Evolutionary conservation across 2,888 invertebrate species (phyloP), one percentile per base, ranked within the genome.

Genomic region (Drosophila limbata): DNA sequence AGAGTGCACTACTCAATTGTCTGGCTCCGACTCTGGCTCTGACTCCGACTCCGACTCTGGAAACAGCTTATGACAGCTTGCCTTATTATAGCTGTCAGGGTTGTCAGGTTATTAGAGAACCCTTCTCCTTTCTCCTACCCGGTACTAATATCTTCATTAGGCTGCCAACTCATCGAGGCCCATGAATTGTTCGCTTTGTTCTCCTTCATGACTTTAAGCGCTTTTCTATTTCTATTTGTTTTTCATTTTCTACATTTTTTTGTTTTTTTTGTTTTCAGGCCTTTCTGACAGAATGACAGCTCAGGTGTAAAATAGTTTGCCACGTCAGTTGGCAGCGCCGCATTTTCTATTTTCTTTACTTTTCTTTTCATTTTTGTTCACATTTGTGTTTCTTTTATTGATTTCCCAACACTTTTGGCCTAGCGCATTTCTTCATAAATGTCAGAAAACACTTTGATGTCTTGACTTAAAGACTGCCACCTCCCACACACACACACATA

Each of bases 251-350:
- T 19, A 50, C 47, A 44, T 15, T 52, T n/a, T 42, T 39, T 65
- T 25, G 0, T 25, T 17, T 48, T 50, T 53, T 40, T 53, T 11
- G 44, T 10, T 31, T 42, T 42, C 44, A 57, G 85, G 65, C 70
- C 74, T 73, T 50, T 37, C 13, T 66, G 87, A 83, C 81, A 80
- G 66, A 72, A 69, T 67, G 84, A 80, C 85, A 81, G 89, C 85
- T 84, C 83, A 89, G 84, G 84, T 84, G 84, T 84, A 81, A 87
- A 84, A 69, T 87, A 84, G 89, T 84, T 86, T 81, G 80, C 84
- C 87, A 71, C 77, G 77, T 77, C 87, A 73, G 70, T 78, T 67
- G 81, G 71, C 79, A 70, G 69, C 69, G 65, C 65, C 55, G 51
- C 53, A 45, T 69, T 69, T 69, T 52, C 52, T 68, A 62, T 84